phyloP scores from a whole-genome alignment of 2,113 vertebrate species.

The Microcebus lehilahytsara region DNA sequence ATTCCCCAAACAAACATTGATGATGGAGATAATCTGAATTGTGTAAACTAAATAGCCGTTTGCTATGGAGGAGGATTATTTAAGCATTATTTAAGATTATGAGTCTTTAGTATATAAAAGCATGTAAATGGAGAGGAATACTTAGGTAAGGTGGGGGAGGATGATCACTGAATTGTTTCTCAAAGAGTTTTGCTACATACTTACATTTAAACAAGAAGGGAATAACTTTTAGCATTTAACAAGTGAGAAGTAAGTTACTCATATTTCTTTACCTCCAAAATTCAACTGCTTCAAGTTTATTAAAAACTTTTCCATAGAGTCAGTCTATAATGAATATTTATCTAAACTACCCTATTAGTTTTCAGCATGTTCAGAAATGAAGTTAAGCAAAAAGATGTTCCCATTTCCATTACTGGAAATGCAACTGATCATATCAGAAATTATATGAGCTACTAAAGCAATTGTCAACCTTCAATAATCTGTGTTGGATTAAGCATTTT shows the following conservation, averaged over 20 bases:
- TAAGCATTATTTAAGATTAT: constrained; percentile 73
- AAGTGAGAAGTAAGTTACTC: constrained; percentile 65
- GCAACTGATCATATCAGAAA: neutral
- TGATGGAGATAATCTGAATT: constrained; percentile 71
- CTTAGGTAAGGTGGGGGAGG: constrained; percentile 56
- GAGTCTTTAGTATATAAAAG: neutral
- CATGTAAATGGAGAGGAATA: constrained; percentile 65
- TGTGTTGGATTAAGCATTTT: neutral
- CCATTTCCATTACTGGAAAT: neutral
- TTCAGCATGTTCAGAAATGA: neutral
- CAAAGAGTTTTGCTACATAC: constrained; percentile 62
- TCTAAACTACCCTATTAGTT: neutral
- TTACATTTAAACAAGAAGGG: constrained; percentile 67
- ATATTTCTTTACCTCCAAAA: constrained; percentile 28
- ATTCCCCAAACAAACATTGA: constrained; percentile 62
- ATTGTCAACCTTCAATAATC: neutral
- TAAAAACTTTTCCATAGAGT: neutral
- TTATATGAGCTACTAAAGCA: neutral
- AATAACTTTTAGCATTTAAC: constrained; percentile 55
- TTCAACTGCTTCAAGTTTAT: constrained; percentile 15
- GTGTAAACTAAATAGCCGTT: constrained; percentile 49
- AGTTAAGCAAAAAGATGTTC: neutral
- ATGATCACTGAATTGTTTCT: constrained; percentile 74
- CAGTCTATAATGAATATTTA: neutral
- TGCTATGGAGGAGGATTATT: constrained; percentile 58